These are phyloP conservation scores for Anthophora plumipes DNA, from an alignment of 2,888 invertebrate genomes.

Conservation along the genomic window DNA sequence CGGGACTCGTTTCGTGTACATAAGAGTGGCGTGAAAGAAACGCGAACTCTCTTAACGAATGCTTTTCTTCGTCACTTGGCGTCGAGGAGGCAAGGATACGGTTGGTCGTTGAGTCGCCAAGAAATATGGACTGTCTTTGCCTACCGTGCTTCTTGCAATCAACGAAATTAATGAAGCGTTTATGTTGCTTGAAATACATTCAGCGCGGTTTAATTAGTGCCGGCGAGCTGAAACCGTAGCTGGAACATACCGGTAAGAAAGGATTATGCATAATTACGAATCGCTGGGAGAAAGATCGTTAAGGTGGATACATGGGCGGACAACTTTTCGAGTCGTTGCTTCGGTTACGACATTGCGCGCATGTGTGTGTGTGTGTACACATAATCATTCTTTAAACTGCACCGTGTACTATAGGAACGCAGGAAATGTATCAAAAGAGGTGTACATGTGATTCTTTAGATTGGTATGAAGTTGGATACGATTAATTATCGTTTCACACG, in stretches of 20 bases:
- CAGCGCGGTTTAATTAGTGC: conserved; percentile 56
- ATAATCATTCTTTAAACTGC: neutral
- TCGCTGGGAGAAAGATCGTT: conserved; percentile 18
- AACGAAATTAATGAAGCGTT: conserved; percentile 68
- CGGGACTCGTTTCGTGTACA: conserved; percentile 42
- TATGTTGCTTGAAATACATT: conserved; percentile 51
- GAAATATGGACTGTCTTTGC: conserved; percentile 55
- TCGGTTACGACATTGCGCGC: neutral
- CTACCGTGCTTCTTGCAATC: conserved; percentile 60
- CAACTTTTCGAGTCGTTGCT: conserved; percentile 11
- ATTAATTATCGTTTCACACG: neutral
- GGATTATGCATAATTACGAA: conserved; percentile 33
- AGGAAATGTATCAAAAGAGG: neutral
- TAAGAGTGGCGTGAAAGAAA: conserved; percentile 57
- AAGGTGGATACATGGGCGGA: conserved; percentile 16
- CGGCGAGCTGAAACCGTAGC: conserved; percentile 2
- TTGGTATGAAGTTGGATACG: neutral
- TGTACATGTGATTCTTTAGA: neutral
- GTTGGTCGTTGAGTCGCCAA: conserved; percentile 29
- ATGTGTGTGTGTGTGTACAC: too few species aligned
- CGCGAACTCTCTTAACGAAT: conserved; percentile 66
- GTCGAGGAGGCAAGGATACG: conserved; percentile 12
- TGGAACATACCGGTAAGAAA: conserved; percentile 31
- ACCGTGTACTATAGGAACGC: neutral
- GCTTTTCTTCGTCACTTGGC: conserved; percentile 68